These are phyloP conservation scores for Hoplodrina ambigua DNA, from an alignment of 2,888 invertebrate species.

Conservation along the genomic window DNA sequence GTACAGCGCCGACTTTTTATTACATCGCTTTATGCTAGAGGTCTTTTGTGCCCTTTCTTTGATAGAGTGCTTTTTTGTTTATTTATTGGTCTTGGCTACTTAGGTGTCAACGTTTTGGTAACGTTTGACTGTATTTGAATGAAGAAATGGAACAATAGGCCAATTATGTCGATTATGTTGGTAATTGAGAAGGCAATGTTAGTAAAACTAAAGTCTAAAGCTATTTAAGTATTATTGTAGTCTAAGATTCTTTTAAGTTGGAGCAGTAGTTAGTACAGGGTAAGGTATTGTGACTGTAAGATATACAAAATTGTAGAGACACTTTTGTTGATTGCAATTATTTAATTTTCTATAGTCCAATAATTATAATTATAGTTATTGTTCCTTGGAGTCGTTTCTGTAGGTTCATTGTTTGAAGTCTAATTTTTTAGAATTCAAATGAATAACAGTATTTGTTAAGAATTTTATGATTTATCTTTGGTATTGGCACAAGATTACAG, in stretches of 20 bases:
- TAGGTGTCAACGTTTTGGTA: constrained; percentile 45
- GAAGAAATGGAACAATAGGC: constrained; percentile 19
- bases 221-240: constrained; percentile 6
- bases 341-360: too few relatives aligned
- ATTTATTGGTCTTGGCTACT: constrained; percentile 36
- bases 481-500: background rate
- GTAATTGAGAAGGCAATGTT: constrained; percentile 39
- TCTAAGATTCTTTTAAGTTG: background rate
- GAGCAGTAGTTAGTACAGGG: too few relatives aligned
- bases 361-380: background rate
- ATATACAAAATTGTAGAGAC: too few relatives aligned
- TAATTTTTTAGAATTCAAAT: background rate
- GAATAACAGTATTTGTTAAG: background rate
- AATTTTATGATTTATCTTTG: background rate
- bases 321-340: too few relatives aligned
- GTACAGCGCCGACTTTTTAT: constrained; percentile 67
- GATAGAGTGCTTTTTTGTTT: constrained; percentile 52
- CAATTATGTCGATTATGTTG: constrained; percentile 20
- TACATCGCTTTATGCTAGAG: constrained; percentile 55
- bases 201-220: constrained; percentile 14
- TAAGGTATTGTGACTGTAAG: background rate
- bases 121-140: constrained; percentile 17
- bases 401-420: background rate
- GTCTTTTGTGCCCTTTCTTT: constrained; percentile 52
- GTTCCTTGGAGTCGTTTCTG: background rate